Evolutionary conservation across 1,140 invertebrate species (phyloP).

Genomic region (Drosophila persimilis): DNA sequence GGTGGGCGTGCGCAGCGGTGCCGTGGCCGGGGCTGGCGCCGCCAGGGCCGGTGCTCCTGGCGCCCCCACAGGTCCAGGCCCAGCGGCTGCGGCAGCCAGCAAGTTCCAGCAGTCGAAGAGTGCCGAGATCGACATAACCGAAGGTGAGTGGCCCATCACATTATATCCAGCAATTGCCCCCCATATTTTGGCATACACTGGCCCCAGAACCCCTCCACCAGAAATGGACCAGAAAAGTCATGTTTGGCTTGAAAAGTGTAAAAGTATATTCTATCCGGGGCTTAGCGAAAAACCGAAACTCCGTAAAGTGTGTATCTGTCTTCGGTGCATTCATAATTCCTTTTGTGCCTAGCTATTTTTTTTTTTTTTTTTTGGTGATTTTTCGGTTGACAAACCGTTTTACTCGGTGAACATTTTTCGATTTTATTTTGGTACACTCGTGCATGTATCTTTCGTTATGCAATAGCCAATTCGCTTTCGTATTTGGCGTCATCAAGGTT

Average conservation of each 20-base stretch:
- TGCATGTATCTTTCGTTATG: no score
- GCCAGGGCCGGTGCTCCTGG: slow-evolving; percentile 32
- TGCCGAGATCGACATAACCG: slow-evolving; percentile 79
- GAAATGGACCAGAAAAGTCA: no score
- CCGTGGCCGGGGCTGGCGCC: slow-evolving; percentile 39
- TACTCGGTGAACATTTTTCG: slow-evolving; percentile 18
- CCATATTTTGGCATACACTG: slow-evolving; percentile 31
- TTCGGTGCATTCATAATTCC: no score
- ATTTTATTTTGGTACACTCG: neutral
- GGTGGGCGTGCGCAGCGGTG: slow-evolving; percentile 35
- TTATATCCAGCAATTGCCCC: neutral
- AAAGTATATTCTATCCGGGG: no score
- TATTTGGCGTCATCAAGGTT: slow-evolving; percentile 71
- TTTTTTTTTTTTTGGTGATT: neutral
- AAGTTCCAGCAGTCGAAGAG: slow-evolving; percentile 80
- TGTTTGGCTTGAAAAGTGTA: no score
- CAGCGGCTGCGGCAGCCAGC: slow-evolving; percentile 59
- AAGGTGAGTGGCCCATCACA: slow-evolving; percentile 71
- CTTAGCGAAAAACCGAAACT: no score
- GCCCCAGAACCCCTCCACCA: no score
- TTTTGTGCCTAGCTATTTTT: neutral
- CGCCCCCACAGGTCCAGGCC: slow-evolving; percentile 70
- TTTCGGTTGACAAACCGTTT: slow-evolving; percentile 20
- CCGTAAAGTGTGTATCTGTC: no score
- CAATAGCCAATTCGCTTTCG: neutral